Evolutionary conservation across 2,888 invertebrate species (phyloP), one percentile per base, ranked within the genome.

Genomic region (Steinernema carpocapsae): DNA sequence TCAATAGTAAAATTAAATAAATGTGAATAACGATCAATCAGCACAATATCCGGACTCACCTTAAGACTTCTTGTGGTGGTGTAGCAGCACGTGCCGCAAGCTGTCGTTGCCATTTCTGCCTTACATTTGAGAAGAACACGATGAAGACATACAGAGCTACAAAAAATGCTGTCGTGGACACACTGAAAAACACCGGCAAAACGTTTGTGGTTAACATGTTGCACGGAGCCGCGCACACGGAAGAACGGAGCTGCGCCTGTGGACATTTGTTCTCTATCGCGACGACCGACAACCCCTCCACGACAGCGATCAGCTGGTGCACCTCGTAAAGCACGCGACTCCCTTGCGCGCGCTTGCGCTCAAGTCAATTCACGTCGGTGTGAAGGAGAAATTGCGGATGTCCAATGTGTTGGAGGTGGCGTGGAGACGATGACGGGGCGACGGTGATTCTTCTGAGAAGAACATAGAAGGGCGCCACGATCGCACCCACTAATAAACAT

Each of bases 271-370:
- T n/a, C n/a, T n/a, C n/a, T n/a, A n/a, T n/a, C n/a, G n/a, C n/a
- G n/a, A n/a, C n/a, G n/a, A n/a, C n/a, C n/a, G n/a, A n/a, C n/a
- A n/a, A n/a, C n/a, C n/a, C n/a, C 43, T 7, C 26, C 56, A 26
- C 56, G 56, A 10, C 51, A 10, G 43, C 56, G 56, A 56, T 56
- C 56, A 56, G 56, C 56, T 56, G 56, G 24, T 56, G 26, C 56
- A 56, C n/a, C 56, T 56, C 56, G 56, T 56, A 56, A 56, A 56
- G n/a, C 56, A 24, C 56, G 56, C 56, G n/a, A n/a, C n/a, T n/a
- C n/a, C n/a, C n/a, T n/a, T n/a, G 56, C 26, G 56, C 56, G 22
- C 56, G 56, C 56, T 3, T 6, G 22, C 56, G 26, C 56, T 24
- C 56, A 56, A 56, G 24, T 56, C 26, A 10, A 56, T 56, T 56